A percentile compares a stretch with the other conserved stretches of the same genome.
Conservation (phyloP, 2,113 vertebrate genomes). For the Bos indicus region DNA sequence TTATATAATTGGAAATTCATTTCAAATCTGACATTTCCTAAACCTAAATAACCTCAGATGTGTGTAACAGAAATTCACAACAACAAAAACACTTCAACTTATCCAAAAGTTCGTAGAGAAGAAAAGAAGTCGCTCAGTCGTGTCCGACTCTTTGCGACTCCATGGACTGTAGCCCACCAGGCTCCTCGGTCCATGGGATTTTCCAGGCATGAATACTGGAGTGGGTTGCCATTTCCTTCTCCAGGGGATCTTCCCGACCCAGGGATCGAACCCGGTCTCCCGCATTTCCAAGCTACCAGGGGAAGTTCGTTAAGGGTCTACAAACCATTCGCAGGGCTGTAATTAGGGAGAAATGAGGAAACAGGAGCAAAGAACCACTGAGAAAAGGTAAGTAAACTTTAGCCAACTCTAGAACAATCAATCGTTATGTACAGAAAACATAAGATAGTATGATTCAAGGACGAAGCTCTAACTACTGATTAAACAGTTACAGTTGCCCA, state of each 20-base stretch:
- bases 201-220: too few relatives aligned
- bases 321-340: neutral
- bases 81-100: neutral
- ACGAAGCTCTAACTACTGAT: neutral
- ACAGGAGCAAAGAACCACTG: neutral
- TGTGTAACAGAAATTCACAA: neutral
- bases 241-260: too few relatives aligned
- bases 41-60: neutral
- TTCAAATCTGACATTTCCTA: neutral
- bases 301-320: neutral
- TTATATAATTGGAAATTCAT: neutral
- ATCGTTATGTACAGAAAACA: neutral
- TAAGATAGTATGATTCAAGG: neutral
- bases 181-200: too few relatives aligned
- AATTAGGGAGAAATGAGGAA: neutral
- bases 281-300: too few relatives aligned
- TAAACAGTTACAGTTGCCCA: neutral
- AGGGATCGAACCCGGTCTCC: too few relatives aligned
- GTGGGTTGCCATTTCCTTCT: too few relatives aligned
- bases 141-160: too few relatives aligned
- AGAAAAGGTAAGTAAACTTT: neutral
- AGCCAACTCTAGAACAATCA: neutral
- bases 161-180: too few relatives aligned
- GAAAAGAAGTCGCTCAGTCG: too few relatives aligned
- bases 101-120: neutral